Evolutionary conservation across 2,888 invertebrate species (phyloP), one percentile per base, ranked within the genome.

Genomic region (Leucophenga maculata): DNA sequence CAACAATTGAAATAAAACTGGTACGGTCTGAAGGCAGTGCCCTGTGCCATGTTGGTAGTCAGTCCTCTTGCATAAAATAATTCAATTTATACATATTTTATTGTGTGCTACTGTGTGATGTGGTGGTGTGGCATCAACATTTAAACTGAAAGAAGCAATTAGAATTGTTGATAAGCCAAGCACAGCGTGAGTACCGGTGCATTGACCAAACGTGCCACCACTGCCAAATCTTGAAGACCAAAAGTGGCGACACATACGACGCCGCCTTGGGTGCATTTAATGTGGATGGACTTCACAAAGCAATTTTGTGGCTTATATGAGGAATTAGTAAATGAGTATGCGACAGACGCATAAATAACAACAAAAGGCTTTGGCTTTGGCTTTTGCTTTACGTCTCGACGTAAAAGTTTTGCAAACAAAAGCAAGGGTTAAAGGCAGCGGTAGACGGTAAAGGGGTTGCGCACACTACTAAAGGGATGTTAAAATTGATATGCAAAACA

Each of bases 311-410:
- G 57, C 14, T 50, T 44, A 52, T 18, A 54, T 66, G 44, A 44
- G 82, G 82, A 79, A 81, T 79, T 84, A 80, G 84, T 81, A 57
- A 54, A n/a, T 20, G 54, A 54, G 22, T 20, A 13, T 18, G 75
- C 73, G 74, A 77, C 78, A 83, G 84, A 81, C 84, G 83, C 84
- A 81, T 81, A 81, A 84, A 81, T 83, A 83, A 80, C 74, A 72
- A 54, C 62, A 20, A 18, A 39, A 46, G 55, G 26, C 13, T 16
- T 57, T 57, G 16, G 31, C 57, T n/a, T 26, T n/a, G n/a, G n/a
- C n/a, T n/a, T n/a, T n/a, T n/a, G n/a, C n/a, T 31, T 3, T 6
- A 44, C 26, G 60, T 44, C 31, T 54, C 26, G 22, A 18, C 20
- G 57, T 57, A 68, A 55, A 26, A 50, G 39, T 39, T 39, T 39